Conservation (phyloP, 2,888 invertebrate genomes). For the Agrochola lychnidis region DNA sequence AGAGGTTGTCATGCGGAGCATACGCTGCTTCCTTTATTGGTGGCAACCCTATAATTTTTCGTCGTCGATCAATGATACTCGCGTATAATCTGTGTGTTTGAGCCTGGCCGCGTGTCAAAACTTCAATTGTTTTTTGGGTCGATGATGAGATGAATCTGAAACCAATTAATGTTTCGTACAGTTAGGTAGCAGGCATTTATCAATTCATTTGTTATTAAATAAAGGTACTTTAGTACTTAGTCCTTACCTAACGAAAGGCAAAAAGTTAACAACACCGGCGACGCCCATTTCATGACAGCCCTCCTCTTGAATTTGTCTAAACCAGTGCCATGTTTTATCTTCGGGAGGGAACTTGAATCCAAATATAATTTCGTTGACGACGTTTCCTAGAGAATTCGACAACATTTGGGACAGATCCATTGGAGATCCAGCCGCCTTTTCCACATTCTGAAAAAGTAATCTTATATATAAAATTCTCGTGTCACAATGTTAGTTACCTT, state of each 20-base stretch:
- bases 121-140: slow-evolving; percentile 91
- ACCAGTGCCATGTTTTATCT: slow-evolving; percentile 94
- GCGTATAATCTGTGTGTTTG: slow-evolving; percentile 94
- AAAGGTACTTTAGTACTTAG: not conserved
- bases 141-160: slow-evolving; percentile 91
- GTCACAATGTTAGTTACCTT: no score
- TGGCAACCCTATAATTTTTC: slow-evolving; percentile 78
- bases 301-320: slow-evolving; percentile 95
- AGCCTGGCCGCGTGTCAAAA: slow-evolving; percentile 92
- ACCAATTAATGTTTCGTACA: slow-evolving; percentile 41
- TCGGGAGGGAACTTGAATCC: slow-evolving; percentile 93
- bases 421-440: slow-evolving; percentile 72
- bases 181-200: not conserved
- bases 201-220: not conserved
- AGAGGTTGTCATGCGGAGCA: slow-evolving; percentile 76
- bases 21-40: slow-evolving; percentile 79
- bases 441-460: slow-evolving; percentile 77
- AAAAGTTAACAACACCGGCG: slow-evolving; percentile 95
- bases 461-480: no score
- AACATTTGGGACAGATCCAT: slow-evolving; percentile 90
- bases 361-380: slow-evolving; percentile 94
- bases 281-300: slow-evolving; percentile 96
- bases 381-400: slow-evolving; percentile 94
- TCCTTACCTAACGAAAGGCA: slow-evolving; percentile 94
- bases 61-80: slow-evolving; percentile 91